Evolutionary conservation across 2,113 vertebrate species (phyloP), one percentile per base, ranked within the genome.

Genomic region (Lepisosteus osseus): DNA sequence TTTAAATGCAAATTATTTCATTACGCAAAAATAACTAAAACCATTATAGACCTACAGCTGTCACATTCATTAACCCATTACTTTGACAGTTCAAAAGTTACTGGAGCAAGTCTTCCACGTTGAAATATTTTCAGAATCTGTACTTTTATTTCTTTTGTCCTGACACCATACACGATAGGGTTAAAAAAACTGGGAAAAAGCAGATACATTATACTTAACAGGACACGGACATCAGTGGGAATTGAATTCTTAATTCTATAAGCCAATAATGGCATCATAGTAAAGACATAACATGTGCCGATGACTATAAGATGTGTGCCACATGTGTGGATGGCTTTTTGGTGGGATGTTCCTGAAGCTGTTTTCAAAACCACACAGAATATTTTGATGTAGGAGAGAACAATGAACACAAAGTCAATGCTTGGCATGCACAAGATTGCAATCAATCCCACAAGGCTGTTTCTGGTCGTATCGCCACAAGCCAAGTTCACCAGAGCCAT

Each of bases 401-500:
- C n/a, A 69, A 78, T 72, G 4, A 80, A 65, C 15, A 80, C 8
- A 67, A 74, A 74, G 72, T 78, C 76, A 67, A 44, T 13, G 14
- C 54, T 61, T 43, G 61, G 44, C n/a, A 71, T 70, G 6, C 73
- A 40, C 67, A 80, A 80, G 62, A 65, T 17, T 11, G 29, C 0
- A 0, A 70, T 7, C 29, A 87, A 78, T 2, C 83, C 86, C 54
- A 84, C 69, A 0, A 77, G 71, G 68, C 80, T 84, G 44, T 85
- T 79, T 6, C 76, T 71, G 7, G 78, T 76, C 11, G 73, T 72
- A n/a, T 86, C 79, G 6, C 79, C 85, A 7, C 85, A 86, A 14
- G 81, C 82, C 61, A 88, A 79, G 68, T 80, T 84, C 79, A 85
- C 80, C 42, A 87, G 77, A 44, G 81, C 87, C 84, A 82, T 84